A percentile compares a stretch with the other conserved stretches of the same genome.
Conservation (phyloP, 2,888 invertebrate species). For the Smittia aterrima region DNA sequence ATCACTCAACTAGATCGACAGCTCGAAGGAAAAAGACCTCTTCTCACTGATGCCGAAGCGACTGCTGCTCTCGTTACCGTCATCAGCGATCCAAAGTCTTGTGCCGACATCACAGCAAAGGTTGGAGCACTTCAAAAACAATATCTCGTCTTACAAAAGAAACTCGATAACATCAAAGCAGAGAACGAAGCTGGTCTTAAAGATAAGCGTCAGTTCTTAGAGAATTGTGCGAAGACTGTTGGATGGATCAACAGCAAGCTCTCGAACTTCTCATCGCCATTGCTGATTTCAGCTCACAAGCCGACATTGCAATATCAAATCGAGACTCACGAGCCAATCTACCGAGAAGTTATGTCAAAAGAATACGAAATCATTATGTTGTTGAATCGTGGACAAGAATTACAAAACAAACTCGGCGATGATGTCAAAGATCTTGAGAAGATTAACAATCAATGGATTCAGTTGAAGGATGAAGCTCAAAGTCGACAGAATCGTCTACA, state of each 20-base stretch:
- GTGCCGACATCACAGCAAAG: slow-evolving; percentile 87
- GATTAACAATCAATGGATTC: slow-evolving; percentile 89
- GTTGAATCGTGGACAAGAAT: slow-evolving; percentile 84
- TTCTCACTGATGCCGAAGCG: slow-evolving; percentile 82
- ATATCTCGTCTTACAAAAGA: slow-evolving; percentile 84
- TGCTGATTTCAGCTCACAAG: slow-evolving; percentile 83
- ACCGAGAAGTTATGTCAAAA: slow-evolving; percentile 80
- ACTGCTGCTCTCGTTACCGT: slow-evolving; percentile 86
- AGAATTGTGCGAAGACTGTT: slow-evolving; percentile 81
- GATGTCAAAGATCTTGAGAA: slow-evolving; percentile 77
- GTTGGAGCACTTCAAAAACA: slow-evolving; percentile 80
- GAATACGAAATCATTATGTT: slow-evolving; percentile 94
- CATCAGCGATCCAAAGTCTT: slow-evolving; percentile 83
- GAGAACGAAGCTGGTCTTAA: slow-evolving; percentile 82
- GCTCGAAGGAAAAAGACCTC: slow-evolving; percentile 82
- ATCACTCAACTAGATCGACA: slow-evolving; percentile 85
- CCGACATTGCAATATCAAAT: slow-evolving; percentile 81
- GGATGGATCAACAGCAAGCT: slow-evolving; percentile 86
- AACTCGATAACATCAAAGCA: slow-evolving; percentile 83
- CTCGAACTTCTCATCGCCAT: slow-evolving; percentile 69
- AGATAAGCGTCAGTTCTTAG: slow-evolving; percentile 88
- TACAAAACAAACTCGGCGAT: slow-evolving; percentile 58
- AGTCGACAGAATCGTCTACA: slow-evolving; percentile 83
- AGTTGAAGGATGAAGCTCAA: slow-evolving; percentile 80
- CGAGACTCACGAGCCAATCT: slow-evolving; percentile 83